Percentiles rank a stretch among this genome's conserved stretches.
Conservation (phyloP, 2,113 vertebrate genomes). For the Microtus ochrogaster region DNA sequence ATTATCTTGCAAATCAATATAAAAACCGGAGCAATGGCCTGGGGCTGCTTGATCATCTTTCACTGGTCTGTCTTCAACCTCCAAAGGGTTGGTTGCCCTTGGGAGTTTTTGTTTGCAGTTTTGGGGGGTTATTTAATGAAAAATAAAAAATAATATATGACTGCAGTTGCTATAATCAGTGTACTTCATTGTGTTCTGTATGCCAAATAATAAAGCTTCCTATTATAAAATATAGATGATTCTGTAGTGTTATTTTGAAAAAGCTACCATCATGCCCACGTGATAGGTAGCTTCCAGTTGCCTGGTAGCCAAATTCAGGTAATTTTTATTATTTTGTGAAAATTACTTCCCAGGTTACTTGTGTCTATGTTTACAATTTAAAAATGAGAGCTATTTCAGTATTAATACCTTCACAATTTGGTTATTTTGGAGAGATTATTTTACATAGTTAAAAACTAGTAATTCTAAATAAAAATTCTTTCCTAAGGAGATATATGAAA, state of each 20-base stretch:
- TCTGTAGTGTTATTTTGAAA: neutral
- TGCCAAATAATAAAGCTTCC: constrained; percentile 35
- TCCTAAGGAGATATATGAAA: constrained; percentile 18
- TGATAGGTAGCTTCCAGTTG: constrained; percentile 15
- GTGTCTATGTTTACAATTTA: constrained; percentile 39
- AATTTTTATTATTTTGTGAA: constrained; percentile 57
- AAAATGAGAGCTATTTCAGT: constrained; percentile 19
- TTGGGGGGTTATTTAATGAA: neutral
- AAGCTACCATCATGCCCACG: neutral
- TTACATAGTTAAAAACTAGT: constrained; percentile 48
- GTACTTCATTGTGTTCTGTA: neutral
- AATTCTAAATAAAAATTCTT: constrained; percentile 30
- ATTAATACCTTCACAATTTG: constrained; percentile 37
- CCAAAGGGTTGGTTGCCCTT: neutral
- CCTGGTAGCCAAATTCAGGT: neutral
- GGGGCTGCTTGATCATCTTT: neutral
- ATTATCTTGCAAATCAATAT: constrained; percentile 43
- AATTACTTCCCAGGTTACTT: constrained; percentile 2
- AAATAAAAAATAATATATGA: constrained; percentile 34
- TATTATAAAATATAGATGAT: constrained; percentile 6
- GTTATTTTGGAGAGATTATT: constrained; percentile 36
- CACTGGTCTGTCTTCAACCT: constrained; percentile 25
- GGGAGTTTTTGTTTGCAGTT: neutral
- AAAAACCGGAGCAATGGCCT: constrained; percentile 42
- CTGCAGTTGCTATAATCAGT: neutral